phyloP scores from a whole-genome alignment of 2,113 vertebrate genomes.

The Pteropus alecto region DNA sequence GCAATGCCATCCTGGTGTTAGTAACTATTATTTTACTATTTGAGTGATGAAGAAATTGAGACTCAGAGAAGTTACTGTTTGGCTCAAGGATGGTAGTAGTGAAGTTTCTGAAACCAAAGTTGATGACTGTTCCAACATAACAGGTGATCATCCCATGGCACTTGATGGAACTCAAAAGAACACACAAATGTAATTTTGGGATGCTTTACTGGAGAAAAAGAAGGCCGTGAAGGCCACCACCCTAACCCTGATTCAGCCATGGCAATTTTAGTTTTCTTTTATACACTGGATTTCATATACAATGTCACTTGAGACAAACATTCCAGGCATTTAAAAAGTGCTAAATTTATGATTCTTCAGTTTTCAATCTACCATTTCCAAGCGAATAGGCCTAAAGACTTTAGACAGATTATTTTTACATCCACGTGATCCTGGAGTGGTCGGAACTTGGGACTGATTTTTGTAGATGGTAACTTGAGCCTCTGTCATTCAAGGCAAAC shows the following conservation, averaged over 20 bases:
- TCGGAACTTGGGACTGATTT: not conserved
- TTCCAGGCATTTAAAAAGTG: not conserved
- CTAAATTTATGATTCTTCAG: not conserved
- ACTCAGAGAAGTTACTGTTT: not conserved
- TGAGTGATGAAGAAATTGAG: not conserved
- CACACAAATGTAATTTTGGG: not conserved
- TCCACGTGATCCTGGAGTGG: not conserved
- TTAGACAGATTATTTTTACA: not conserved
- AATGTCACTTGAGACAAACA: not conserved
- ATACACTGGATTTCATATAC: not conserved
- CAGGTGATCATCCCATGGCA: fast-evolving
- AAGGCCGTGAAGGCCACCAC: no score
- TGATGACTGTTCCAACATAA: no score
- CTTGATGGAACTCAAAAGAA: not conserved
- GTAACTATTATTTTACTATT: not conserved
- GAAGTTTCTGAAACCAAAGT: not conserved
- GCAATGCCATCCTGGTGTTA: not conserved
- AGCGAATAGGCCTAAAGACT: not conserved
- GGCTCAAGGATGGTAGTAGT: not conserved
- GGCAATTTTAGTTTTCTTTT: not conserved
- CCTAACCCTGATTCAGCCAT: not conserved
- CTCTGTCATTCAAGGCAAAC: not conserved
- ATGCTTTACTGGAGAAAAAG: not conserved
- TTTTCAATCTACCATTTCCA: not conserved
- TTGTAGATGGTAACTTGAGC: not conserved